phyloP scores from a whole-genome alignment of 2,888 invertebrate species.

The Scelioninae gen. 1 region DNA sequence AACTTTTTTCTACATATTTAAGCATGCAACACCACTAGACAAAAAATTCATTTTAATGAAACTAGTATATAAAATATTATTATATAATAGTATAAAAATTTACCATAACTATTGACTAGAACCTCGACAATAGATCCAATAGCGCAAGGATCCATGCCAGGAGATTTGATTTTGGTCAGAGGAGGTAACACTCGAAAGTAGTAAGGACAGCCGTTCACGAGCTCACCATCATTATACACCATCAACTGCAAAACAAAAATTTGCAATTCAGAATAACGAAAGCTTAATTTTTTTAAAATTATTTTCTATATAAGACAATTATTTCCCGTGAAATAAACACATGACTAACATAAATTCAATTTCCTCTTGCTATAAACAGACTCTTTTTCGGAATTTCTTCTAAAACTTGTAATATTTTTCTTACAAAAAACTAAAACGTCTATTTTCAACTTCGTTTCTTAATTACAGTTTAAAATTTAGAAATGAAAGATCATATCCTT shows the following conservation, averaged over 20 bases:
- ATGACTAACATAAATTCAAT: too few species aligned
- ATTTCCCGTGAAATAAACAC: too few species aligned
- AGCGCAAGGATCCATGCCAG: constrained; percentile 97
- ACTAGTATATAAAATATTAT: neutral
- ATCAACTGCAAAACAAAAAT: constrained; percentile 84
- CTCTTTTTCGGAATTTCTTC: too few species aligned
- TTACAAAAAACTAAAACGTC: too few species aligned
- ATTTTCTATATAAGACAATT: neutral
- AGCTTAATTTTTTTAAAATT: too few species aligned
- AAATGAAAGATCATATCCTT: neutral
- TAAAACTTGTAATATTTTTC: too few species aligned
- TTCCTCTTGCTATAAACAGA: too few species aligned
- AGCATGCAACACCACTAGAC: too few species aligned
- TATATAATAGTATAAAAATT: constrained; percentile 50
- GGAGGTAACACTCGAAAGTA: constrained; percentile 95
- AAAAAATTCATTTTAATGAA: neutral
- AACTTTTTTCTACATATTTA: too few species aligned
- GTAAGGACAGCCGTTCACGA: constrained; percentile 87
- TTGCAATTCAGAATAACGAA: constrained; percentile 14
- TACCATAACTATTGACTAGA: constrained; percentile 93
- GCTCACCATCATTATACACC: constrained; percentile 86
- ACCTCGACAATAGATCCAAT: constrained; percentile 98
- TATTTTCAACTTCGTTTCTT: too few species aligned
- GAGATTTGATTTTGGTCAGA: constrained; percentile 93
- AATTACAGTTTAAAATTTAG: too few species aligned